Percentiles rank a stretch among this genome's conserved stretches.
phyloP scores from a whole-genome alignment of 2,113 vertebrate species.

The Apaloderma vittatum region DNA sequence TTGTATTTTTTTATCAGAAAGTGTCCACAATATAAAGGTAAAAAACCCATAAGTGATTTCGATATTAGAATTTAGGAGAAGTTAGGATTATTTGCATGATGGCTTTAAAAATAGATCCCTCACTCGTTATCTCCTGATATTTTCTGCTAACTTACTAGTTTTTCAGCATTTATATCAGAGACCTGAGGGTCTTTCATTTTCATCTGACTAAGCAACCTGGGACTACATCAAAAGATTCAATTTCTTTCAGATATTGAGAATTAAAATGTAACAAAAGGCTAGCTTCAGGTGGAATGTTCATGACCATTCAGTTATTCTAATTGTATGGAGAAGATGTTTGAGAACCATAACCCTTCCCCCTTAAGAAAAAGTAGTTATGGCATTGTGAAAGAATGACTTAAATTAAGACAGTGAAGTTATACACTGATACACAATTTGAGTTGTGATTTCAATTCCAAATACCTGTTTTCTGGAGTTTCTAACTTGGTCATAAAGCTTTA shows the following conservation, averaged over 20 bases:
- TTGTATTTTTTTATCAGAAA: background rate
- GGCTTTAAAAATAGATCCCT: background rate
- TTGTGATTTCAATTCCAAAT: background rate
- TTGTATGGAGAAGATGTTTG: background rate
- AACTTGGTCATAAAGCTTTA: background rate
- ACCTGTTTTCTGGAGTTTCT: background rate
- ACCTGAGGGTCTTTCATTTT: background rate
- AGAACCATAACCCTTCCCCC: background rate
- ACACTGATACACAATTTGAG: background rate
- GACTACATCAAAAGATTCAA: background rate
- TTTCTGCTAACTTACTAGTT: background rate
- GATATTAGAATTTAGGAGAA: background rate
- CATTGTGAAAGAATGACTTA: background rate
- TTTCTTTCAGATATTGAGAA: background rate
- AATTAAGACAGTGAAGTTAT: background rate
- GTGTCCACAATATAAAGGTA: background rate
- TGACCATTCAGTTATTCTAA: background rate
- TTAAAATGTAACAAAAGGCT: background rate
- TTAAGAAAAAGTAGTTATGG: background rate
- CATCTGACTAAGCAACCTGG: background rate
- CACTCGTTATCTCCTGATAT: fast-evolving
- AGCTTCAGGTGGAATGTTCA: background rate
- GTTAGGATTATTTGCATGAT: background rate
- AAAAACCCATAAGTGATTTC: background rate
- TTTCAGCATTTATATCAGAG: background rate